Conservation (phyloP, 1,140 invertebrate species). For the Rhyzopertha dominica region DNA sequence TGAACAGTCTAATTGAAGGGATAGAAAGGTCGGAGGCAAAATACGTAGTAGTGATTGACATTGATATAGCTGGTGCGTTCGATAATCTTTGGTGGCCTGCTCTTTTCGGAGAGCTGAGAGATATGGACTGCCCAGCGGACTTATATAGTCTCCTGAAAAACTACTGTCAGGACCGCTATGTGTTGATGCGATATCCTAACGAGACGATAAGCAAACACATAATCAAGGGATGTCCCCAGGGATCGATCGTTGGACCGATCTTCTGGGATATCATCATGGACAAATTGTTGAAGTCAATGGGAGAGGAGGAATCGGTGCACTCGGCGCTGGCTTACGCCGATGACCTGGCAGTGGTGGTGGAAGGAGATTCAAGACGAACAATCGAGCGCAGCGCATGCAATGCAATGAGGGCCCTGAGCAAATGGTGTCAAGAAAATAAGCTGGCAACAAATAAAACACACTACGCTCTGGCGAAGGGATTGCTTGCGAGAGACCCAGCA, state of each 20-base stretch:
- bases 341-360: conserved; percentile 35
- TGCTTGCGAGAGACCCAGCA: conserved; percentile 13
- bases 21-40: conserved; percentile 12
- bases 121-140: conserved; percentile 19
- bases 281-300: conserved; percentile 29
- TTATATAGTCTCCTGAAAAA: conserved; percentile 15
- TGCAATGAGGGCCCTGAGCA: conserved; percentile 1
- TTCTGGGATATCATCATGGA: conserved; percentile 45
- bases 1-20: conserved; percentile 14
- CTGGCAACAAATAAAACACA: conserved; percentile 1
- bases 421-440: conserved; percentile 27
- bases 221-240: too few species aligned
- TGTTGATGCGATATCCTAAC: conserved; percentile 31
- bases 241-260: conserved; percentile 39
- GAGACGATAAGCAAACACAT: conserved; percentile 18
- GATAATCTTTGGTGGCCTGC: conserved; percentile 45
- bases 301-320: conserved; percentile 9
- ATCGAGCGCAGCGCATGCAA: conserved; percentile 25
- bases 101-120: conserved; percentile 29
- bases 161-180: conserved; percentile 11
- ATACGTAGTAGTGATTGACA: conserved; percentile 37
- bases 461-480: conserved; percentile 14
- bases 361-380: conserved; percentile 24
- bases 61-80: conserved; percentile 48
- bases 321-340: conserved; percentile 40